phyloP scores from a whole-genome alignment of 2,888 invertebrate species.

The Meghimatium bilineatum region DNA sequence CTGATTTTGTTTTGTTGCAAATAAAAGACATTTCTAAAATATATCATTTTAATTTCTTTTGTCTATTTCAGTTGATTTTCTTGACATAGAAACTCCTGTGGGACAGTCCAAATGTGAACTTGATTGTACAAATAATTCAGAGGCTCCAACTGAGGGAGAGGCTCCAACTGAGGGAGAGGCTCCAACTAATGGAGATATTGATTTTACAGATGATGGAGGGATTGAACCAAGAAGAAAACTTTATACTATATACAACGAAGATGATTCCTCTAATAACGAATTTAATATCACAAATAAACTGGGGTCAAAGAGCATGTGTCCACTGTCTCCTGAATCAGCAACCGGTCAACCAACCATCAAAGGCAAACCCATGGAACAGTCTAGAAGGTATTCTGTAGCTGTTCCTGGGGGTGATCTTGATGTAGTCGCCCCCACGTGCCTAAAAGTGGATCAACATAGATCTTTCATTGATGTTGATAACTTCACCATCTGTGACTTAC shows the following conservation, averaged over 20 bases:
- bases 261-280: too few species aligned
- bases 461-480: conserved; percentile 39
- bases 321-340: too few species aligned
- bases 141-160: too few species aligned
- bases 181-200: too few species aligned
- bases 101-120: not conserved
- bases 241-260: too few species aligned
- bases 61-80: conserved; percentile 19
- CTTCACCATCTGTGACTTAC: conserved; percentile 17
- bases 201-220: too few species aligned
- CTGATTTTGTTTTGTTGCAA: too few species aligned
- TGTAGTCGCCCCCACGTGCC: conserved; percentile 25
- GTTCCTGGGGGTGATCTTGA: conserved; percentile 31
- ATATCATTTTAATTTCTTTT: not conserved
- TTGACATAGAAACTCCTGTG: conserved; percentile 17
- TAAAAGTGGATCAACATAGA: conserved; percentile 34
- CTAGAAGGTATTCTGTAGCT: not conserved
- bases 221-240: too few species aligned
- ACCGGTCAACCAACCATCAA: not conserved
- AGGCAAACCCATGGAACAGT: not conserved
- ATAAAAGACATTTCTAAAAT: too few species aligned
- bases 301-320: too few species aligned
- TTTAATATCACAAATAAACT: too few species aligned
- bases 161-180: too few species aligned
- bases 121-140: not conserved